phyloP scores from a whole-genome alignment of 2,113 vertebrate genomes.

The Aldabrachelys gigantea region DNA sequence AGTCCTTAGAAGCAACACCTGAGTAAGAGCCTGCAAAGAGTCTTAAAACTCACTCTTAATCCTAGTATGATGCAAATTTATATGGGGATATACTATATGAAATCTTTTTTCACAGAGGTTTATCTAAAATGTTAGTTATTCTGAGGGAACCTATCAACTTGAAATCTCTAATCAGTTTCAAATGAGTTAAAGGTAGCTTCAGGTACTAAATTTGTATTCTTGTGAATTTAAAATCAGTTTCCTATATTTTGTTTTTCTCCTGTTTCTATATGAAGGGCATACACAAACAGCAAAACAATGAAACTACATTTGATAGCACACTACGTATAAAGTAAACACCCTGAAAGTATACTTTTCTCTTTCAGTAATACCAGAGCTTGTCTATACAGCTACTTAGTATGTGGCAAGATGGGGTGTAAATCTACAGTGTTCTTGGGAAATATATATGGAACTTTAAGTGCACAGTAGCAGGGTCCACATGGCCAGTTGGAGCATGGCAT shows the following conservation, averaged over 20 bases:
- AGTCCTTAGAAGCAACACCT: no score
- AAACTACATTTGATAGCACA: neutral
- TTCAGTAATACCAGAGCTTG: neutral
- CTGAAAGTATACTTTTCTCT: neutral
- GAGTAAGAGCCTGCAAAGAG: neutral
- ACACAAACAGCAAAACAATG: neutral
- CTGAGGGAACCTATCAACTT: neutral
- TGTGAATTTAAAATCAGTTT: neutral
- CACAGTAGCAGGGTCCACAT: neutral
- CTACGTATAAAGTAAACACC: neutral
- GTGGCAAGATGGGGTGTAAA: neutral
- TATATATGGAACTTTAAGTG: neutral
- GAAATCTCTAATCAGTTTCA: neutral
- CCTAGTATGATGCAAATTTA: neutral
- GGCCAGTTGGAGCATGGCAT: neutral
- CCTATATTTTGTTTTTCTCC: neutral
- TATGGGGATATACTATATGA: neutral
- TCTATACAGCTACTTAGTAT: neutral
- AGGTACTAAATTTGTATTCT: neutral
- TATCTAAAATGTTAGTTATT: neutral
- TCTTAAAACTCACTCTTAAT: neutral
- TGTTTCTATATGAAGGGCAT: neutral
- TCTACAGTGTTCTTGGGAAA: neutral
- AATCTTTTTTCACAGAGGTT: neutral
- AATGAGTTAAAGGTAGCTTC: neutral